These are phyloP conservation scores for Agapornis canus DNA, from an alignment of 2,797 vertebrate species.

Conservation along the genomic window DNA sequence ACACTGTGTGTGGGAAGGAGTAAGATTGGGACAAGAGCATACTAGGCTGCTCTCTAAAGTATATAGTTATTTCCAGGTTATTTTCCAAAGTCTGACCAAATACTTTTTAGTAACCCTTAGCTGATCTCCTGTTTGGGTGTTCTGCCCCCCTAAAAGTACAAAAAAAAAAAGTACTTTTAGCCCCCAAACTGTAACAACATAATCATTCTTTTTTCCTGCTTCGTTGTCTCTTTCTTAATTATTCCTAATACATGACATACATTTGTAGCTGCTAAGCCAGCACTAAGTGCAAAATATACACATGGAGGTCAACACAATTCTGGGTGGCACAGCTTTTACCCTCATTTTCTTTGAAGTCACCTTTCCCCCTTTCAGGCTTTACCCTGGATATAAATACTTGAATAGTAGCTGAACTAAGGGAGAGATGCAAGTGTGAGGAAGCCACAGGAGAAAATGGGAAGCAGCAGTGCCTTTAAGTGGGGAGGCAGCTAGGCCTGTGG, in stretches of 20 bases:
- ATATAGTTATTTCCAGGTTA: background rate
- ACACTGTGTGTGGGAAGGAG: too few species aligned
- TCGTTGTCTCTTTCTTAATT: background rate
- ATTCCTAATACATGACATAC: background rate
- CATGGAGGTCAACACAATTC: background rate
- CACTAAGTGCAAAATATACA: accelerated
- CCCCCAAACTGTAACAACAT: background rate
- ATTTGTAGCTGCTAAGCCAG: background rate
- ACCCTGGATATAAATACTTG: background rate
- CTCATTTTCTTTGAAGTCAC: background rate
- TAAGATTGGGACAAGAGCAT: background rate
- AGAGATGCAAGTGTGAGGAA: background rate
- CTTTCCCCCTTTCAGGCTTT: background rate
- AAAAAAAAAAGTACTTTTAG: background rate
- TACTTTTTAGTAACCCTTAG: background rate
- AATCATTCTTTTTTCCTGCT: background rate
- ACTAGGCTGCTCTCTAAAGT: background rate
- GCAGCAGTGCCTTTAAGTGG: background rate
- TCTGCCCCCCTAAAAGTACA: background rate
- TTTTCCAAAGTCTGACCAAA: background rate
- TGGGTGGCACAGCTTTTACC: background rate
- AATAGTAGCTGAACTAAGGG: background rate
- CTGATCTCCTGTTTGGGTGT: background rate
- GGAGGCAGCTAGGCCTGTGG: background rate
- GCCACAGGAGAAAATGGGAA: background rate